Evolutionary conservation across 1,140 invertebrate species (phyloP), one percentile per base, ranked within the genome.

Genomic region (Drosophila nannoptera): DNA sequence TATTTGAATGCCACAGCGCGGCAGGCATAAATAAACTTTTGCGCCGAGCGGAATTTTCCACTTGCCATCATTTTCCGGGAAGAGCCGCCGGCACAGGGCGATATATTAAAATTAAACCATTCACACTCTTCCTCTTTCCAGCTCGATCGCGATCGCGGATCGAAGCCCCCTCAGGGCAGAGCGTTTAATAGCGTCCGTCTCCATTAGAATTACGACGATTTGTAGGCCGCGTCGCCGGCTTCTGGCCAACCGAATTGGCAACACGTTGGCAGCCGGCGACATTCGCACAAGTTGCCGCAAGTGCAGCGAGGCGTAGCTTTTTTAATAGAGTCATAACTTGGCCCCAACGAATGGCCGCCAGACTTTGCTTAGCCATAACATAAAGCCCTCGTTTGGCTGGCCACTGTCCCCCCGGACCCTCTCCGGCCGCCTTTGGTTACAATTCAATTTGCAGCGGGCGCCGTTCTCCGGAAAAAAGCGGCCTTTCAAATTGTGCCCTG

Each of bases 321-420:
- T 84, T 80, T 86, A 84, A 84, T 84, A 84, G 81, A 84, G 80
- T 77, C 80, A 84, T 84, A 84, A 84, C 80, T 84, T 86, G 80
- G 76, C 78, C 70, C 49, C 69, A 84, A 84, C 76, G 86, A 84
- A 84, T 84, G 80, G 78, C 67, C 40, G 52, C 38, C 75, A 56
- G 61, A 56, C 64, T 68, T 73, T 69, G 75, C 78, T 75, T 78
- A 75, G 75, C 78, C 54, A 75, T 72, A 82, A 69, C 76, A 66
- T 61, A 76, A 70, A 52, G 61, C 68, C 76, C 55, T 55, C 67
- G 42, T 61, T 61, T 53, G n/a, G n/a, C n/a, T n/a, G n/a, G n/a
- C n/a, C n/a, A n/a, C n/a, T 61, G 45, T 7, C 45, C 31, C 29
- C 33, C 32, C 50, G 6, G 43, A 14, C 8, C 35, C 12, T 9